Evolutionary conservation across 2,797 vertebrate species (phyloP).

Genomic region (Lagocephalus sceleratus): DNA sequence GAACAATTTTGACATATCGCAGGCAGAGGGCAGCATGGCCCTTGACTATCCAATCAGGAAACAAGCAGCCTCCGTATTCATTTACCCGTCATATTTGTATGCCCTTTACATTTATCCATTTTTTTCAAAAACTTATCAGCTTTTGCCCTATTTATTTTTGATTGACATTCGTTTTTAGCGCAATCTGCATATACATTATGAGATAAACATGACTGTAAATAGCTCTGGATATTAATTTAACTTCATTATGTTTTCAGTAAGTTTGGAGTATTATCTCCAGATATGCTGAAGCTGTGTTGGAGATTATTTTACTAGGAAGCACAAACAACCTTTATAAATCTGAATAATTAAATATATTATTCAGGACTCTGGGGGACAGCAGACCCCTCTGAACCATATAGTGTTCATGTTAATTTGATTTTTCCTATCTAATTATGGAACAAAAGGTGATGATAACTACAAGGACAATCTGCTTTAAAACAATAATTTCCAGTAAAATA

Average conservation of each 20-base stretch:
- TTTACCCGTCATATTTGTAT: neutral
- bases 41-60: neutral
- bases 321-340: neutral
- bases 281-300: neutral
- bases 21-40: slow-evolving; percentile 74
- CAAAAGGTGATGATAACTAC: slow-evolving; percentile 21
- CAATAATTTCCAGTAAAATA: slow-evolving; percentile 49
- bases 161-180: too few relatives aligned
- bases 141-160: too few relatives aligned
- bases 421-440: neutral
- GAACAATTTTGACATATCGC: slow-evolving; percentile 14
- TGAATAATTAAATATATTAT: neutral
- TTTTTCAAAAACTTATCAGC: too few relatives aligned
- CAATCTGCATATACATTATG: too few relatives aligned
- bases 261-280: neutral
- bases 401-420: slow-evolving; percentile 7
- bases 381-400: neutral
- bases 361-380: neutral
- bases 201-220: too few relatives aligned
- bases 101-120: too few relatives aligned
- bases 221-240: too few relatives aligned
- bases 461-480: slow-evolving; percentile 34
- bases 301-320: neutral
- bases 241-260: too few relatives aligned
- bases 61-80: neutral